phyloP scores from a whole-genome alignment of 1,140 invertebrate species.

The Apis cerana region DNA sequence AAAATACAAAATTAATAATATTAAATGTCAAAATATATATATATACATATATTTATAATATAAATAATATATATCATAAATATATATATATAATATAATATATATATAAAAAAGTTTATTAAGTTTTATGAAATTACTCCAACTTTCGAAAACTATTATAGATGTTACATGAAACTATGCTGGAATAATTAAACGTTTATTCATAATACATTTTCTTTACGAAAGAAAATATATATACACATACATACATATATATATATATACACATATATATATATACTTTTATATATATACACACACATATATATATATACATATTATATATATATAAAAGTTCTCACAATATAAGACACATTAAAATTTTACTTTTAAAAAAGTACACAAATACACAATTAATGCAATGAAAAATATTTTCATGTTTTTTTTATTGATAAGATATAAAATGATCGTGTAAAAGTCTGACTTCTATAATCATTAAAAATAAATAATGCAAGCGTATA shows the following conservation, averaged over 20 bases:
- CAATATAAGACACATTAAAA: conserved; percentile 38
- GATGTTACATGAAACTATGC: conserved; percentile 16
- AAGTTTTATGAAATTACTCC: conserved; percentile 35
- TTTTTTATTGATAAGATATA: conserved; percentile 70
- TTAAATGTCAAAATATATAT: neutral
- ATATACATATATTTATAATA: no score
- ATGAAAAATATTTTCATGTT: conserved; percentile 51
- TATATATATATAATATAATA: neutral
- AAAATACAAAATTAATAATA: neutral
- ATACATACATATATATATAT: neutral
- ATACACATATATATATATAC: neutral
- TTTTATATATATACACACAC: neutral
- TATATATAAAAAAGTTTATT: neutral
- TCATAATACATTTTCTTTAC: conserved; percentile 32
- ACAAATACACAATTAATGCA: conserved; percentile 47
- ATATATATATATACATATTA: neutral
- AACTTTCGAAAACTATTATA: conserved; percentile 59
- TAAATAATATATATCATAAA: conserved; percentile 10
- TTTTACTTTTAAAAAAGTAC: conserved; percentile 41
- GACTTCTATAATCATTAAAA: conserved; percentile 53
- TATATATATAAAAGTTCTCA: conserved; percentile 2
- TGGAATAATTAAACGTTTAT: conserved; percentile 31
- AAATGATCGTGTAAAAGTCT: conserved; percentile 61
- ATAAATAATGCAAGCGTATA: conserved; percentile 61
- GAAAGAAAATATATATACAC: conserved; percentile 37